A percentile compares a stretch with the other conserved stretches of the same genome.
Conservation (phyloP, 2,797 vertebrate genomes). For the Pseudochaenichthys georgianus region DNA sequence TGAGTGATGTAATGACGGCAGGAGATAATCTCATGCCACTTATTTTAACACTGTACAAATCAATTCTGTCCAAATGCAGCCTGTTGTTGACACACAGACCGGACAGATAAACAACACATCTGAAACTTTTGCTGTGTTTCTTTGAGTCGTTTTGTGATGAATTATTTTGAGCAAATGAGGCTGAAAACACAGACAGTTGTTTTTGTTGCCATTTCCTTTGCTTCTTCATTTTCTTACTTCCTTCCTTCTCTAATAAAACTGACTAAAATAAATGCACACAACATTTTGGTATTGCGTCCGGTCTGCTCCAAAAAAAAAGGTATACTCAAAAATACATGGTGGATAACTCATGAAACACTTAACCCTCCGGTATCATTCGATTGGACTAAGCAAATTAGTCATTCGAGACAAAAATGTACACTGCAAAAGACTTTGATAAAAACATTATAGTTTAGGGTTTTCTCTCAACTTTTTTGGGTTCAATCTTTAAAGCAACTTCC, state of each 20-base stretch:
- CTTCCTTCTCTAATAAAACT: background rate
- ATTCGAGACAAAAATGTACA: too few species aligned
- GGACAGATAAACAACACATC: background rate
- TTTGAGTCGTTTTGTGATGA: background rate
- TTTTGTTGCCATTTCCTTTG: background rate
- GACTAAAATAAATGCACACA: background rate
- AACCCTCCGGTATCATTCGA: background rate
- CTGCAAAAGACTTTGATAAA: too few species aligned
- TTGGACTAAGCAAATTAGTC: too few species aligned
- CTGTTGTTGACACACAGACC: slow-evolving; percentile 15
- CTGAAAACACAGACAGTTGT: background rate
- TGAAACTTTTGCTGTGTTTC: background rate
- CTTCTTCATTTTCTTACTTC: background rate
- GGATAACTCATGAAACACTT: background rate
- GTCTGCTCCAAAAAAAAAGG: background rate
- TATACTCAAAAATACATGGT: background rate
- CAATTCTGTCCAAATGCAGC: slow-evolving; percentile 39
- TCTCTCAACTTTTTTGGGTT: too few species aligned
- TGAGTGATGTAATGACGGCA: slow-evolving; percentile 10
- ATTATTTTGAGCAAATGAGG: background rate
- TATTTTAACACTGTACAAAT: slow-evolving; percentile 36
- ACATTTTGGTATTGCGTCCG: too few species aligned
- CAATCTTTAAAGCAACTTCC: too few species aligned
- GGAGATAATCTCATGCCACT: slow-evolving; percentile 26
- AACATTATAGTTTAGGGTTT: too few species aligned